phyloP scores from a whole-genome alignment of 2,113 vertebrate species.

The Phaethornis superciliosus region DNA sequence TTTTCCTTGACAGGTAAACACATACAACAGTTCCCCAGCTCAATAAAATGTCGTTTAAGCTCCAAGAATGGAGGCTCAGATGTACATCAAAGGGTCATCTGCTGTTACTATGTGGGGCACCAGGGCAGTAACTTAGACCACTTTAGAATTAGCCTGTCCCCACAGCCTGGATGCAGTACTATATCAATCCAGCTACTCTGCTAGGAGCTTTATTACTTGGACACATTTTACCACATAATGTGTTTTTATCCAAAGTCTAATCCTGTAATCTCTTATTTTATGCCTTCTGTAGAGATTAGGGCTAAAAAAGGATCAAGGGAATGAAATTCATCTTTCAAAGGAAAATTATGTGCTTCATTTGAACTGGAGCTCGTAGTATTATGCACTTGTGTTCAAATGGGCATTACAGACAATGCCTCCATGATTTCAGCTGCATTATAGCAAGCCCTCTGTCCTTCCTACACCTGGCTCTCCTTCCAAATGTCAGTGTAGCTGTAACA shows the following conservation, averaged over 20 bases:
- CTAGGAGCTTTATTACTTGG: neutral
- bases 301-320: neutral
- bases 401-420: neutral
- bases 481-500: neutral
- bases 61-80: neutral
- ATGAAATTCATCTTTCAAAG: neutral
- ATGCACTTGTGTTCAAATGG: neutral
- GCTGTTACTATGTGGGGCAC: rapidly evolving
- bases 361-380: neutral
- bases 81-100: rapidly evolving
- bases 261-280: neutral
- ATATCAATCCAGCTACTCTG: neutral
- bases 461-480: neutral
- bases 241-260: neutral
- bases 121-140: neutral
- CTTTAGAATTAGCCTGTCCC: neutral
- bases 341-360: neutral
- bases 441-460: neutral
- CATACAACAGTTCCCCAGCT: neutral
- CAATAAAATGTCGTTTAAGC: neutral
- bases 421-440: neutral
- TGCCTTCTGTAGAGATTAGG: neutral
- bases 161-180: neutral
- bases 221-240: neutral
- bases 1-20: neutral